These are phyloP conservation scores for Suillia variegata DNA, from an alignment of 2,888 invertebrate species.

Conservation along the genomic window DNA sequence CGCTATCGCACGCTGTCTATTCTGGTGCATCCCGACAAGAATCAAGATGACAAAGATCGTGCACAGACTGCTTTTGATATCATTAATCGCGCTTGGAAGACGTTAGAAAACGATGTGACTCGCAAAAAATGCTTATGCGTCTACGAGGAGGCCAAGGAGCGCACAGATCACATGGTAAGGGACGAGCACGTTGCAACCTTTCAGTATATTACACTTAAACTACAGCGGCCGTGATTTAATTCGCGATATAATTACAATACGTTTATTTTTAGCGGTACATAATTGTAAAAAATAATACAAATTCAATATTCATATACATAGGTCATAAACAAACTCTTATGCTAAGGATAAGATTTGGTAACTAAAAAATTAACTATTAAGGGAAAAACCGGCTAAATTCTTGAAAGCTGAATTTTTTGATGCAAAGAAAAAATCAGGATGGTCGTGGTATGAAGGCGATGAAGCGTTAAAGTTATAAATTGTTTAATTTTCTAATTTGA, in stretches of 20 bases:
- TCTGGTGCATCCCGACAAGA: constrained; percentile 99
- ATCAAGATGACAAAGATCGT: constrained; percentile 91
- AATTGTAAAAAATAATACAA: no score
- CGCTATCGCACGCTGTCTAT: constrained; percentile 96
- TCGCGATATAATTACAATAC: neutral
- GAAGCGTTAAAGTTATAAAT: no score
- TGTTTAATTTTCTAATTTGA: no score
- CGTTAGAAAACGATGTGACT: constrained; percentile 91
- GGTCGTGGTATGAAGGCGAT: no score
- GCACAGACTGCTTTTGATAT: constrained; percentile 93
- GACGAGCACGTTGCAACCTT: neutral
- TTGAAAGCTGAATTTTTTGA: no score
- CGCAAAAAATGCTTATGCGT: constrained; percentile 93
- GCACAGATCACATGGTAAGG: constrained; percentile 89
- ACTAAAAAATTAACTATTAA: no score
- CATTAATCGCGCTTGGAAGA: constrained; percentile 94
- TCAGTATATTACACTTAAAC: neutral
- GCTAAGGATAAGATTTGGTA: no score
- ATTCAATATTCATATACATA: no score
- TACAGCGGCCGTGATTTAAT: neutral
- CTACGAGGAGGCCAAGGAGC: constrained; percentile 94
- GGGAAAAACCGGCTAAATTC: no score
- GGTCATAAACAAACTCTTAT: no score
- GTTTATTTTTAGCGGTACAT: neutral
- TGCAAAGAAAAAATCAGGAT: no score